phyloP scores from a whole-genome alignment of 2,797 vertebrate species.

The Holocentrus rufus region DNA sequence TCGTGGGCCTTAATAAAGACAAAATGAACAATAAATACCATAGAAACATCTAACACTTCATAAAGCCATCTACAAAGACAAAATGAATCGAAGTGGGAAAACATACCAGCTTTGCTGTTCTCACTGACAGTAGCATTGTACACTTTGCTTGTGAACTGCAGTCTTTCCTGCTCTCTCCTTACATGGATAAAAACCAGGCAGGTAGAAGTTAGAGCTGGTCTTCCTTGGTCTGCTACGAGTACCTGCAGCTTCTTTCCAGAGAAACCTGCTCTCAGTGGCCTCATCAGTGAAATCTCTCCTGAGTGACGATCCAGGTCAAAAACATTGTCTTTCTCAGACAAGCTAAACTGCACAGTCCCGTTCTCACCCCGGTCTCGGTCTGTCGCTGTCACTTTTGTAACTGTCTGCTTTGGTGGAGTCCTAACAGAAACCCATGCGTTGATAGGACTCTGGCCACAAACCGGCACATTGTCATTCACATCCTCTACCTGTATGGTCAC shows the following conservation, averaged over 20 bases:
- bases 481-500: constrained; percentile 88
- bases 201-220: constrained; percentile 79
- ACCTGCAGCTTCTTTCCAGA: constrained; percentile 83
- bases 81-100: neutral
- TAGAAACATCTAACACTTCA: neutral
- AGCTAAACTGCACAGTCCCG: constrained; percentile 82
- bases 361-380: constrained; percentile 88
- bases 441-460: constrained; percentile 84
- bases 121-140: constrained; percentile 86
- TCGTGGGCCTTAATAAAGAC: constrained; percentile 81
- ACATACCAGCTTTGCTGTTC: constrained; percentile 87
- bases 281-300: constrained; percentile 85
- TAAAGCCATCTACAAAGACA: neutral
- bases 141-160: constrained; percentile 83
- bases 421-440: constrained; percentile 78
- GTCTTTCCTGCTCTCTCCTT: constrained; percentile 78
- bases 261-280: constrained; percentile 71
- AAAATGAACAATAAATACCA: constrained; percentile 5
- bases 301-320: constrained; percentile 82
- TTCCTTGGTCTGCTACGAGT: constrained; percentile 84
- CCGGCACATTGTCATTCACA: constrained; percentile 89
- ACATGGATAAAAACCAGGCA: constrained; percentile 87
- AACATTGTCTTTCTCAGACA: constrained; percentile 76
- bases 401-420: constrained; percentile 74
- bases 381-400: constrained; percentile 79